A percentile compares a stretch with the other conserved stretches of the same genome.
Conservation (phyloP, 30 jellyfish, hydroid and myxozoan species). For the Aurelia sp. region DNA sequence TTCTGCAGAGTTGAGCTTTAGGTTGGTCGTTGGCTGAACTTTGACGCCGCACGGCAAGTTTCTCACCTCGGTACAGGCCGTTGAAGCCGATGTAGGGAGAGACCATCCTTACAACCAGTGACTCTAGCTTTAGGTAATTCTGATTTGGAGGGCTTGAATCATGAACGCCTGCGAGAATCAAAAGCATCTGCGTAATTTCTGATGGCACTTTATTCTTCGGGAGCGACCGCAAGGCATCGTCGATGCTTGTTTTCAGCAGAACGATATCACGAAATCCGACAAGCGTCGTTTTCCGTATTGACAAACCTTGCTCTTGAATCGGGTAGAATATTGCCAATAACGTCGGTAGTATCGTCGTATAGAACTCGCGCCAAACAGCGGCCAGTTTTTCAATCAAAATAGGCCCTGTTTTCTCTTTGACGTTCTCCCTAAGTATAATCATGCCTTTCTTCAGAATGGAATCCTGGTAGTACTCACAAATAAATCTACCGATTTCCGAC, state of each 20-base stretch:
- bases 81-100: conserved; percentile 88
- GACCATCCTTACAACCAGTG: conserved; percentile 77
- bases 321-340: conserved; percentile 91
- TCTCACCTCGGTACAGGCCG: conserved; percentile 75
- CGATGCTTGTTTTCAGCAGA: conserved; percentile 80
- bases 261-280: conserved; percentile 94
- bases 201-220: conserved; percentile 74
- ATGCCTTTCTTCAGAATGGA: conserved; percentile 85
- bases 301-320: conserved; percentile 83
- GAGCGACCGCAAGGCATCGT: conserved; percentile 65
- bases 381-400: conserved; percentile 71
- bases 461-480: conserved; percentile 83
- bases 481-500: conserved; percentile 80
- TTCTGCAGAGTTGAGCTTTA: conserved; percentile 30
- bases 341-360: conserved; percentile 77
- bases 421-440: conserved; percentile 80
- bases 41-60: conserved; percentile 61
- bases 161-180: conserved; percentile 88
- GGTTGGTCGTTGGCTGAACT: conserved; percentile 67
- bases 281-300: conserved; percentile 79
- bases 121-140: conserved; percentile 83
- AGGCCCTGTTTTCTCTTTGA: conserved; percentile 84
- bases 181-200: conserved; percentile 82
- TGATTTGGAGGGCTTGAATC: conserved; percentile 88
- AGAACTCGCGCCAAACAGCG: conserved; percentile 88